Evolutionary conservation across 2,888 invertebrate genomes (phyloP).

Genomic region (Hypomecis punctinalis): DNA sequence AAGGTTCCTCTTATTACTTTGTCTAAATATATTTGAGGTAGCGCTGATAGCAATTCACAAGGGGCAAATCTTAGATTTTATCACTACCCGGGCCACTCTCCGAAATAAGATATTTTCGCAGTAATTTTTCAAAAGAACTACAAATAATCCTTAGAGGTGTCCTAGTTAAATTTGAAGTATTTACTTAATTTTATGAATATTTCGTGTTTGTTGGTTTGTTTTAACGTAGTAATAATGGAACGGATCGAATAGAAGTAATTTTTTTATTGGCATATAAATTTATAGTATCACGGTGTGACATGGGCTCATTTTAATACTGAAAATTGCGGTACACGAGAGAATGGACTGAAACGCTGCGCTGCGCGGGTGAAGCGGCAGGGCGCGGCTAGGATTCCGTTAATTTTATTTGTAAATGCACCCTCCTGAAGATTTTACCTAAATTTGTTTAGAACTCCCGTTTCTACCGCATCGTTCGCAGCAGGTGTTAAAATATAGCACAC

Average conservation of each 20-base stretch:
- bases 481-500: slow-evolving; percentile 66
- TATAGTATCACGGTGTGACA: no score
- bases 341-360: no score
- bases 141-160: slow-evolving; percentile 47
- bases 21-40: slow-evolving; percentile 38
- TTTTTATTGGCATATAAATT: no score
- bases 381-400: slow-evolving; percentile 49
- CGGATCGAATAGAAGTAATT: no score
- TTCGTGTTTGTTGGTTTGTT: no score
- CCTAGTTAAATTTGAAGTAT: slow-evolving; percentile 50
- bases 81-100: slow-evolving; percentile 26
- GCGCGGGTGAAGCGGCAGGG: no score
- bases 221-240: no score
- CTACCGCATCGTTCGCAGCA: slow-evolving; percentile 51
- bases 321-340: no score
- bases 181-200: no score
- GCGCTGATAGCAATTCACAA: slow-evolving; percentile 36
- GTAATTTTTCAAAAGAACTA: slow-evolving; percentile 44
- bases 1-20: slow-evolving; percentile 32
- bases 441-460: slow-evolving; percentile 55
- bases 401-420: slow-evolving; percentile 58
- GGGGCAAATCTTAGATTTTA: slow-evolving; percentile 34
- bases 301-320: no score
- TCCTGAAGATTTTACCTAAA: slow-evolving; percentile 63
- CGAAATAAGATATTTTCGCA: slow-evolving; percentile 28